Evolutionary conservation across 2,797 vertebrate species (phyloP), one percentile per base, ranked within the genome.

Genomic region (Manis pentadactyla): DNA sequence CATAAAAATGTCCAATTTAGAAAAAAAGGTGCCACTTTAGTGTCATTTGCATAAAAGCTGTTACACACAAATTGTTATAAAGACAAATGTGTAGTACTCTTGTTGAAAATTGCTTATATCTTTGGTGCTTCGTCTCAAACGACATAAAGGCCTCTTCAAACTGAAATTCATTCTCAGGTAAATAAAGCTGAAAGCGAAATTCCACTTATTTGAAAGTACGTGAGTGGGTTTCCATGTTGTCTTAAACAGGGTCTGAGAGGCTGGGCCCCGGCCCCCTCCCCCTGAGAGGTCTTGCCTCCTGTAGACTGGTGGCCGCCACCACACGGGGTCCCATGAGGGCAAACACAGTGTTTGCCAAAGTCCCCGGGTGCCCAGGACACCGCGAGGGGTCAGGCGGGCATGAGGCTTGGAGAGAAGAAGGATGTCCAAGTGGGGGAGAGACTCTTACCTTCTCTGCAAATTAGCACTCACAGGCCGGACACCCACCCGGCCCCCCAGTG

Each of bases 21-120:
- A 98, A 98, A 98, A 98, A 99, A 99, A 98, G 99, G 98, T 98
- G 98, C 98, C 98, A 99, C 99, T 99, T 99, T 99, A 98, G 98
- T 98, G 98, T 99, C 98, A 99, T 99, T 99, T 99, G 99, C 99
- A 99, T 99, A 99, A 99, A 99, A 99, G 99, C 99, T 99, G 98
- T 98, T 98, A 98, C 98, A 99, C 99, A 99, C 99, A 99, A 99
- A 99, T 99, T 99, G 99, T 99, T 99, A 98, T 99, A 99, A 99
- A 99, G 99, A 99, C 99, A 99, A 99, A 99, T 99, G 99, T 99
- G 98, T 98, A 98, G 98, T 97, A 98, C 98, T 99, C 98, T 99
- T 98, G 98, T 98, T 98, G 98, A 98, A 99, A 99, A 99, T 99
- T 99, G 99, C 98, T 98, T 99, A 98, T 98, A 98, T 99, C 98